Conservation (phyloP, 1,140 invertebrate species). For the Bombus terrestris region DNA sequence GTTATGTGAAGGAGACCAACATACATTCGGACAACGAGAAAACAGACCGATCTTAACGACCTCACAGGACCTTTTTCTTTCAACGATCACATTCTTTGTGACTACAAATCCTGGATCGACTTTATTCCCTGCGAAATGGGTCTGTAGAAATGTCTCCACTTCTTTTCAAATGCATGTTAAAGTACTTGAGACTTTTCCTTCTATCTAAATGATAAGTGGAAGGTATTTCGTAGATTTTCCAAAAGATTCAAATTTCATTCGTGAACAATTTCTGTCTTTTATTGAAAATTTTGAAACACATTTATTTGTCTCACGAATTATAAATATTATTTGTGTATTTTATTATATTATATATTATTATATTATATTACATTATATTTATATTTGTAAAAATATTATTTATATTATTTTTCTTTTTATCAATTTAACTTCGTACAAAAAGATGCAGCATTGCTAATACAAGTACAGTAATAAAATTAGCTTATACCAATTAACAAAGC, state of each 20-base stretch:
- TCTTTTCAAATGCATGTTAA: not conserved
- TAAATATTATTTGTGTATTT: too few species aligned
- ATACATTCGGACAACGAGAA: constrained; percentile 16
- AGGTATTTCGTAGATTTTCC: too few species aligned
- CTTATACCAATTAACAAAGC: not conserved
- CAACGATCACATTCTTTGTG: constrained; percentile 27
- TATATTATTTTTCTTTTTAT: too few species aligned
- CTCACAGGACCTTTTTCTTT: not conserved
- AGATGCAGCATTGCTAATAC: too few species aligned
- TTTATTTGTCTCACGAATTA: too few species aligned
- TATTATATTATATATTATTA: too few species aligned
- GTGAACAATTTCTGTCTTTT: not conserved
- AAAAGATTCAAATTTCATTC: not conserved
- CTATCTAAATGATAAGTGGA: not conserved
- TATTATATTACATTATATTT: too few species aligned
- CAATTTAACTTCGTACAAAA: too few species aligned
- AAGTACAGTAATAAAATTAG: too few species aligned
- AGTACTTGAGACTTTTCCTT: not conserved
- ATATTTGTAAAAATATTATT: too few species aligned
- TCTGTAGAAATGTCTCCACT: constrained; percentile 7
- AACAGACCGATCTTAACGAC: constrained; percentile 28
- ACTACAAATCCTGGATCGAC: constrained; percentile 24
- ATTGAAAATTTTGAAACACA: too few species aligned
- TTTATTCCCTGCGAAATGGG: constrained; percentile 11
- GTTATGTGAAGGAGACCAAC: constrained; percentile 14